phyloP scores from a whole-genome alignment of 2,888 invertebrate genomes.

The Syrphus vitripennis region DNA sequence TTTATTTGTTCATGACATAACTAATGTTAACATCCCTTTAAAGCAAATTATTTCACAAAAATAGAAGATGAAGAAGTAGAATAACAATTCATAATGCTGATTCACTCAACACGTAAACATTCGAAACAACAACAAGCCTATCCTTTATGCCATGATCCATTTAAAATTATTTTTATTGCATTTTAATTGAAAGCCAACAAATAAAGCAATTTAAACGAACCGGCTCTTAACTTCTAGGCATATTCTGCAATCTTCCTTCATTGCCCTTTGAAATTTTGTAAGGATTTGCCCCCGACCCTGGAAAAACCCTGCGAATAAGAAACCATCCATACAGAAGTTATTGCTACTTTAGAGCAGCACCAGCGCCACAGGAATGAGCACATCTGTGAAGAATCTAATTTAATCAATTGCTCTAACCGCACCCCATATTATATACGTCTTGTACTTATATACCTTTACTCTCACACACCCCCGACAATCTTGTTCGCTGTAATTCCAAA shows the following conservation, averaged over 20 bases:
- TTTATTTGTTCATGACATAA: too few relatives aligned
- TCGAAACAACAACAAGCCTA: background rate
- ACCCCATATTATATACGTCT: conserved; percentile 22
- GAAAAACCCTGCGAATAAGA: background rate
- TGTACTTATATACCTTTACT: background rate
- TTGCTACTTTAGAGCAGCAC: background rate
- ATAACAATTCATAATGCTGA: background rate
- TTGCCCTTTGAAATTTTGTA: conserved; percentile 29
- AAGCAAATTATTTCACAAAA: background rate
- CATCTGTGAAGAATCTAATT: conserved; percentile 70
- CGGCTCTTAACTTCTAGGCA: conserved; percentile 1
- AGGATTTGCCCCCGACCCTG: conserved; percentile 4
- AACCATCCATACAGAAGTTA: conserved; percentile 31
- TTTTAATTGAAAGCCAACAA: conserved; percentile 69
- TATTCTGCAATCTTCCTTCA: background rate
- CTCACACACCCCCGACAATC: conserved; percentile 22
- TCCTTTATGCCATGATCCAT: conserved; percentile 32
- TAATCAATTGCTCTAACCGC: conserved; percentile 71
- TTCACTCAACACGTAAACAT: background rate
- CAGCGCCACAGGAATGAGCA: conserved; percentile 42
- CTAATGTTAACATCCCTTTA: background rate
- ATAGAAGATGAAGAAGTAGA: too few relatives aligned
- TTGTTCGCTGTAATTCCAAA: conserved; percentile 54
- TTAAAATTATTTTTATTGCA: conserved; percentile 62
- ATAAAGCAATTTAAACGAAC: conserved; percentile 57